Base-by-base conservation (phyloP, 2,113 vertebrate genomes). In the Cervus canadensis region DNA sequence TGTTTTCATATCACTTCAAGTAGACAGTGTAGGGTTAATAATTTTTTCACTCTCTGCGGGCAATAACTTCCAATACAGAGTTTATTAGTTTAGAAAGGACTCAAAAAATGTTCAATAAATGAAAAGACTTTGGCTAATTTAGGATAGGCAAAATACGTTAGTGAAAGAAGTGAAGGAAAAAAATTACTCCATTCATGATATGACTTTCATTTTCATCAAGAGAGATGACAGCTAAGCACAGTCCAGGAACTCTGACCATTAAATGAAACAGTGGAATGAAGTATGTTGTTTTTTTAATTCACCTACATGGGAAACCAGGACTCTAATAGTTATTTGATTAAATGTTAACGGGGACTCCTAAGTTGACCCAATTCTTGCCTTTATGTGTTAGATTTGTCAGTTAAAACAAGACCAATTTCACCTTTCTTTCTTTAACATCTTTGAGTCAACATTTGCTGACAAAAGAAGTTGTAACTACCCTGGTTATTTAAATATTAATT, bases 401-500 rank as follows among this genome's bases (percentile, higher is more conserved):
- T 97, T 97, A 97, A 96, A 95, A 67, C 15, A 87, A 95, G 89
- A 81, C 15, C 9, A 82, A 33, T 89, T 95, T 96, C 94, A 91
- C 91, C 60, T 56, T 62, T 74, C 82, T 84, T 92, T 33, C 15
- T 95, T 95, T 82, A 91, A 93, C 78, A 87, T 94, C 57, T 81
- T 54, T 83, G 62, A 94, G 54, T 93, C 87, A 95, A 78, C 78
- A 94, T 98, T 87, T 92, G 84, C 92, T 91, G 94, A 57, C 48
- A 5, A 54, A 45, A 59, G 45, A 91, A 92, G 40, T 45, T 94
- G 33, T 89, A 91, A 95, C 89, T 89, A 81, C 43, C 40, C 23
- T 54, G 30, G 48, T 94, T 97, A 94, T 92, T 97, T 97, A 97
- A 98, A 97, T 98, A 97, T 98, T 97, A 96, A 98, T 97, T 67